Conservation (phyloP, 2,888 invertebrate genomes). For the Eupithecia vulgata region DNA sequence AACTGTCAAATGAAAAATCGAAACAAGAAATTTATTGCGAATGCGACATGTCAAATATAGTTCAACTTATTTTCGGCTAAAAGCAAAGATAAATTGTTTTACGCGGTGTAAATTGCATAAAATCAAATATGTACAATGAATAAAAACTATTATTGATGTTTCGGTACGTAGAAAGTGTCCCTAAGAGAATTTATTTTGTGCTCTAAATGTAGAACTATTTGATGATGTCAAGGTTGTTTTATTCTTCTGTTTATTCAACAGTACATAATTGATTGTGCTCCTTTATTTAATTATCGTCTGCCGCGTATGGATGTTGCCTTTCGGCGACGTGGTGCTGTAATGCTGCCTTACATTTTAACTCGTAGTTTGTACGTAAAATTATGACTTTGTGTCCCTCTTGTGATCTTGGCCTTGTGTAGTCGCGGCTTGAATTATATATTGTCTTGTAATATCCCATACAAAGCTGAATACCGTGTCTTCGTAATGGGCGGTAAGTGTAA, state of each 20-base stretch:
- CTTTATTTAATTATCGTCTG: conserved; percentile 73
- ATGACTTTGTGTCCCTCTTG: conserved; percentile 48
- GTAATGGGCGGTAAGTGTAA: conserved; percentile 75
- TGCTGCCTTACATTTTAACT: conserved; percentile 37
- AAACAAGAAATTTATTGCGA: conserved; percentile 36
- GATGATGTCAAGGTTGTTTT: conserved; percentile 74
- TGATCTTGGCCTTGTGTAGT: conserved; percentile 71
- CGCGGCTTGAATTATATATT: conserved; percentile 58
- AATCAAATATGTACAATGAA: conserved; percentile 47
- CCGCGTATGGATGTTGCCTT: conserved; percentile 58
- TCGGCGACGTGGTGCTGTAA: conserved; percentile 54
- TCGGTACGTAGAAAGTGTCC: conserved; percentile 63
- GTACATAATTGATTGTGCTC: conserved; percentile 65
- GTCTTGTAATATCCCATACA: conserved; percentile 56
- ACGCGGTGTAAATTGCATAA: conserved; percentile 38
- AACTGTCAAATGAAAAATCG: conserved; percentile 46
- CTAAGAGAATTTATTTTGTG: conserved; percentile 49
- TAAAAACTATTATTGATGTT: conserved; percentile 47
- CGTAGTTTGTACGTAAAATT: conserved; percentile 37
- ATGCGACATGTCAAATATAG: conserved; percentile 40
- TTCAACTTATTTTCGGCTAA: conserved; percentile 33
- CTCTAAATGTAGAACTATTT: conserved; percentile 57
- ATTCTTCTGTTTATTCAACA: conserved; percentile 58
- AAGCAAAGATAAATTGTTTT: conserved; percentile 40
- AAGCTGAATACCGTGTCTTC: conserved; percentile 60